Evolutionary conservation across 2,113 vertebrate species (phyloP).

Genomic region (Oenanthe melanoleuca): DNA sequence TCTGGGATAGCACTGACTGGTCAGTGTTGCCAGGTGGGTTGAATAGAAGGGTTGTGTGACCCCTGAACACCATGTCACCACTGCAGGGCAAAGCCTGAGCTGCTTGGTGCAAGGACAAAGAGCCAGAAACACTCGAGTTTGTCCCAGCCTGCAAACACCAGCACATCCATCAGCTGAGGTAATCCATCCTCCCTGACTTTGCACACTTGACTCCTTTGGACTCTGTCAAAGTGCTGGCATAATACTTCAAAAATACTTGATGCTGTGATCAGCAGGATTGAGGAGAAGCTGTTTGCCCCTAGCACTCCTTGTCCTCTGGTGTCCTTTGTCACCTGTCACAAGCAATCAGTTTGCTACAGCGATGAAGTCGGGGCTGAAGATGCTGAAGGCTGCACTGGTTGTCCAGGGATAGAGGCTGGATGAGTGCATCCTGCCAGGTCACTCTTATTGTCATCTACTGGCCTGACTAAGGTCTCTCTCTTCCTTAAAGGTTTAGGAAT

Average conservation of each 20-base stretch:
- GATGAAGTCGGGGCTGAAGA: background rate
- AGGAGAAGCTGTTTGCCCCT: background rate
- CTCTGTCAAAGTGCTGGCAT: background rate
- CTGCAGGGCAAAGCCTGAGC: background rate
- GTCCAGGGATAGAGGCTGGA: background rate
- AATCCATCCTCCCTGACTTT: background rate
- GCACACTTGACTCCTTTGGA: background rate
- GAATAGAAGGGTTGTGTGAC: accelerated
- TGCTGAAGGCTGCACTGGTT: background rate
- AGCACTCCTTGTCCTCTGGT: conserved; percentile 7
- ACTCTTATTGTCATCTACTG: background rate
- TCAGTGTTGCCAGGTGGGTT: background rate
- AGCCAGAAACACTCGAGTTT: background rate
- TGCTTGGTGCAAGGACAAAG: background rate
- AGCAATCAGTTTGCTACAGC: background rate
- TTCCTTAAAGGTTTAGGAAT: background rate
- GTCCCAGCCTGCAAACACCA: background rate
- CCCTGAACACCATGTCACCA: accelerated
- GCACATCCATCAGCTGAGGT: background rate
- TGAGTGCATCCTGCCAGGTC: background rate
- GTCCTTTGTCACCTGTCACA: conserved; percentile 54
- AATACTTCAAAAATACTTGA: background rate
- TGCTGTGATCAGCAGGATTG: conserved; percentile 8
- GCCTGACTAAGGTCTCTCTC: background rate
- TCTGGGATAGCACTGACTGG: background rate